Evolutionary conservation across 2,888 invertebrate genomes (phyloP).

Genomic region (Cheilosia grossa): DNA sequence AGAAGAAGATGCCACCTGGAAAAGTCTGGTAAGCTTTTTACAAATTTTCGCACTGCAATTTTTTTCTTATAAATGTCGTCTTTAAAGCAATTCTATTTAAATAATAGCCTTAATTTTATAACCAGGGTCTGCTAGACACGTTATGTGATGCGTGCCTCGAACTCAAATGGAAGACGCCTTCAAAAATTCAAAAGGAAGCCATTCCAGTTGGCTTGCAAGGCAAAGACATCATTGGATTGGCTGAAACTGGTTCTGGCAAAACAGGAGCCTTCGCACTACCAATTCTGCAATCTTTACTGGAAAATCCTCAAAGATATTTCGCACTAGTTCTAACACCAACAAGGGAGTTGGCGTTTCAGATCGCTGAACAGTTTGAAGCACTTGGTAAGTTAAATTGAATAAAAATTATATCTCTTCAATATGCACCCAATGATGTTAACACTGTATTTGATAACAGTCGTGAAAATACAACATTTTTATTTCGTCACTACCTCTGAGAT

Average conservation of each 20-base stretch:
- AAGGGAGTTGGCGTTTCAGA: slow-evolving; percentile 98
- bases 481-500: slow-evolving; percentile 83
- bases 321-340: slow-evolving; percentile 97
- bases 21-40: slow-evolving; percentile 85
- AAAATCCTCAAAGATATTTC: slow-evolving; percentile 96
- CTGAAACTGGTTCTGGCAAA: slow-evolving; percentile 93
- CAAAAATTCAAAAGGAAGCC: slow-evolving; percentile 97
- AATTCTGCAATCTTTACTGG: slow-evolving; percentile 94
- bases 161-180: slow-evolving; percentile 96
- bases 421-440: slow-evolving; percentile 78
- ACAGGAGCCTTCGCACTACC: slow-evolving; percentile 99
- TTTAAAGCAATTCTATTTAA: slow-evolving; percentile 52
- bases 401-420: not conserved
- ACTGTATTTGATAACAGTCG: slow-evolving; percentile 77
- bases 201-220: slow-evolving; percentile 96
- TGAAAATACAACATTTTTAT: slow-evolving; percentile 78
- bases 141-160: slow-evolving; percentile 95
- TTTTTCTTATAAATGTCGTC: not conserved
- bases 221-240: slow-evolving; percentile 86
- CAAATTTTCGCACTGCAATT: not conserved
- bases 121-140: slow-evolving; percentile 94
- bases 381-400: slow-evolving; percentile 86
- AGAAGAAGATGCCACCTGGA: slow-evolving; percentile 84
- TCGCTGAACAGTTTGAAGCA: slow-evolving; percentile 99
- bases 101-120: slow-evolving; percentile 74